Conservation (phyloP, 92 coral and sea anemone species). For the Porites lobata region DNA sequence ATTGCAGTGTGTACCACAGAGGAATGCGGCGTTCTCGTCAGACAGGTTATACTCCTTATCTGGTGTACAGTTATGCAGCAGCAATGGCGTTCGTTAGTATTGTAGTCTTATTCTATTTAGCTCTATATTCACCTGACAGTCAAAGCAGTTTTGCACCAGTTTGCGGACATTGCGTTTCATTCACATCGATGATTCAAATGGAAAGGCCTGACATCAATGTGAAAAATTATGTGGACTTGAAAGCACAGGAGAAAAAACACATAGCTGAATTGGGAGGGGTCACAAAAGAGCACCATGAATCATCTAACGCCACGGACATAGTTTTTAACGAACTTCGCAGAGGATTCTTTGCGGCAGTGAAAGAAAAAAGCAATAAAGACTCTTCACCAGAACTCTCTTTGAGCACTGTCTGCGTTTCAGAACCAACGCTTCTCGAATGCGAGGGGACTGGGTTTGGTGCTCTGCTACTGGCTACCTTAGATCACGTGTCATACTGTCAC, state of each 20-base stretch:
- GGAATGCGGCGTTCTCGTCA: background rate
- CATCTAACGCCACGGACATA: background rate
- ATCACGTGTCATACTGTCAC: slow-evolving; percentile 54
- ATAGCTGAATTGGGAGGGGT: background rate
- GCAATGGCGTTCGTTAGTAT: background rate
- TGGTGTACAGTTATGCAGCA: background rate
- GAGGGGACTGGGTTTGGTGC: slow-evolving; percentile 52
- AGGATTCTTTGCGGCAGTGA: slow-evolving; percentile 36
- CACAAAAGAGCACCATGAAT: too few species aligned
- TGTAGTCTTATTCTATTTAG: background rate
- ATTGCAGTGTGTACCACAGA: background rate
- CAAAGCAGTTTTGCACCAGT: background rate
- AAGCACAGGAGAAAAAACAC: background rate
- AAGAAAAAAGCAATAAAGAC: background rate
- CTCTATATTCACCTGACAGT: background rate
- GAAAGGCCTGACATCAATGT: background rate
- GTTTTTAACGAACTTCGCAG: slow-evolving; percentile 15
- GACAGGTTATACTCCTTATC: background rate
- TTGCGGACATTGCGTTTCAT: background rate
- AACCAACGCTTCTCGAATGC: slow-evolving; percentile 56
- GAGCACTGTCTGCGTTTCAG: slow-evolving; percentile 55
- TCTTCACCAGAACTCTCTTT: background rate
- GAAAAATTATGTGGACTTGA: background rate
- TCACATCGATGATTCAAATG: background rate
- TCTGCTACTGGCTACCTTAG: slow-evolving; percentile 55